phyloP scores from a whole-genome alignment of 2,888 invertebrate species.

The Acanthosoma haemorrhoidale region DNA sequence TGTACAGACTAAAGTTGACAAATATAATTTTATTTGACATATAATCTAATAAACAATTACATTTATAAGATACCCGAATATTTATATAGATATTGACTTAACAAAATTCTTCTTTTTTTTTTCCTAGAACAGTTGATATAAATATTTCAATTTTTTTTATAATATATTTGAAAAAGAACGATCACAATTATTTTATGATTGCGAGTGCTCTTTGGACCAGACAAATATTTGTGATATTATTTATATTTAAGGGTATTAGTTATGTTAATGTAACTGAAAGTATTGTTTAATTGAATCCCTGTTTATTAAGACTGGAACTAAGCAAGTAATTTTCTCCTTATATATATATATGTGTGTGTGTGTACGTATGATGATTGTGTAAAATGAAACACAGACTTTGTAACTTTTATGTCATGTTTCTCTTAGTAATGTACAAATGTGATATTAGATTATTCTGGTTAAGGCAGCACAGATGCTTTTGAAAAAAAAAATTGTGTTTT shows the following conservation, averaged over 20 bases:
- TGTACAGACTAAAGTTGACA: too few species aligned
- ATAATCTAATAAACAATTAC: too few species aligned
- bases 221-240: conserved; percentile 4
- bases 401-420: background rate
- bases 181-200: background rate
- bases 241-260: background rate
- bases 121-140: too few species aligned
- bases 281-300: background rate
- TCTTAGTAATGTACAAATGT: background rate
- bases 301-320: background rate
- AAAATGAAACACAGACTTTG: background rate
- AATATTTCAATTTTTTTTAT: background rate
- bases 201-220: background rate
- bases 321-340: background rate
- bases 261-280: conserved; percentile 1
- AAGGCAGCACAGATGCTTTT: background rate
- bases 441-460: conserved; percentile 1
- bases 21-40: too few species aligned
- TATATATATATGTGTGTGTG: too few species aligned
- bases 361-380: background rate
- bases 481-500: background rate
- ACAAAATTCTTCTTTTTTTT: background rate
- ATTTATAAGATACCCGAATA: too few species aligned
- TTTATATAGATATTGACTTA: too few species aligned
- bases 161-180: background rate